phyloP scores from a whole-genome alignment of 2,113 vertebrate genomes.

The Colius striatus region DNA sequence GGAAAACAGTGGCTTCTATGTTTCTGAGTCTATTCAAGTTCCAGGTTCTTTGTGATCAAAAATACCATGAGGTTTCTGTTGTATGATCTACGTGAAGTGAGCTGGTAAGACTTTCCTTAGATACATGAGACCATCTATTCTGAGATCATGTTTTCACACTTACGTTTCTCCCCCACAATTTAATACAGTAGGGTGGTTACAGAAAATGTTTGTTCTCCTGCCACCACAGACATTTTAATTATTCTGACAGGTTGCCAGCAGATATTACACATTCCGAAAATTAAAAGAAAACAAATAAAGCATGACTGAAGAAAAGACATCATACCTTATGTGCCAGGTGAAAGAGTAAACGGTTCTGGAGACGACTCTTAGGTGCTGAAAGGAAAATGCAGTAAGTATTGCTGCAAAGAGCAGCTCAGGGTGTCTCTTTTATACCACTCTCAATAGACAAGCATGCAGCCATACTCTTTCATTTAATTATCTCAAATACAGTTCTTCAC shows the following conservation, averaged over 20 bases:
- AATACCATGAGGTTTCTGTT: background rate
- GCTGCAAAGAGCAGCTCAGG: background rate
- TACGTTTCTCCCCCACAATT: conserved; percentile 19
- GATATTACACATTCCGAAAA: background rate
- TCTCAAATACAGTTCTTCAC: background rate
- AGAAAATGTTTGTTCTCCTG: background rate
- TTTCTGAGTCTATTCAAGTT: background rate
- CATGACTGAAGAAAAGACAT: conserved; percentile 5
- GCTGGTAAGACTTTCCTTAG: background rate
- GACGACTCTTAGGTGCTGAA: conserved; percentile 86
- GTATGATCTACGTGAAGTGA: background rate
- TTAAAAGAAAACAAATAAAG: conserved; percentile 24
- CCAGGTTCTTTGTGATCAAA: background rate
- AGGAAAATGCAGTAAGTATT: conserved; percentile 29
- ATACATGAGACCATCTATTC: background rate
- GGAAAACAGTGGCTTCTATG: background rate
- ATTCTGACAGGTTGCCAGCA: background rate
- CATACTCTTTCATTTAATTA: background rate
- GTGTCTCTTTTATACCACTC: background rate
- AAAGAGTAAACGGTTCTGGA: conserved; percentile 95
- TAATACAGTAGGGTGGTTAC: background rate
- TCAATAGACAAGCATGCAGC: background rate
- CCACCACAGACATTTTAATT: background rate
- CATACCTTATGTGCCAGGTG: conserved; percentile 97
- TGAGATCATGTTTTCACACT: background rate